These are phyloP conservation scores for Mormyrus iriodes DNA, from an alignment of 2,113 vertebrate species.

Conservation along the genomic window DNA sequence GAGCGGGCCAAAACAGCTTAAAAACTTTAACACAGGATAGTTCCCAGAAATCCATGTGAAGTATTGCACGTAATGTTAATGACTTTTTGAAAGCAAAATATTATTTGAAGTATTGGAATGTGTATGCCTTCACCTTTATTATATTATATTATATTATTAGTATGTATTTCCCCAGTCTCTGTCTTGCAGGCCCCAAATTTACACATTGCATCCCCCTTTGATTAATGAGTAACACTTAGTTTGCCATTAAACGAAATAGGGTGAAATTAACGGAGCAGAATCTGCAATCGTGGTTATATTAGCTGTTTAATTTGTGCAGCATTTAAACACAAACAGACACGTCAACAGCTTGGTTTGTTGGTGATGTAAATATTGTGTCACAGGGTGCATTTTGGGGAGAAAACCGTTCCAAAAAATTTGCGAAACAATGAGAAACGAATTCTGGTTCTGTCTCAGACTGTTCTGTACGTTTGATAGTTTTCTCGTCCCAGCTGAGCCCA, in stretches of 20 bases:
- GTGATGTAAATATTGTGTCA: not conserved
- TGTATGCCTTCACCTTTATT: not conserved
- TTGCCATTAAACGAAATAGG: not conserved
- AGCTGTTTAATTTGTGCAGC: not conserved
- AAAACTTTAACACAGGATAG: not conserved
- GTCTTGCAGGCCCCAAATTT: not conserved
- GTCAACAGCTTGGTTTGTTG: not conserved
- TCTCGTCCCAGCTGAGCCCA: not conserved
- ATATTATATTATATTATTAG: not conserved
- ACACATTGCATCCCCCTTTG: not conserved
- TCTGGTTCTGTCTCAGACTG: not conserved
- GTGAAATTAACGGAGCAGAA: not conserved
- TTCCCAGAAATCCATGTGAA: not conserved
- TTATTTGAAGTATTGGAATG: not conserved
- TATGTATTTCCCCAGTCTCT: not conserved
- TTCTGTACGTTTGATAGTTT: not conserved
- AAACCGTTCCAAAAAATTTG: too few species aligned
- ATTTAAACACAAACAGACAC: not conserved
- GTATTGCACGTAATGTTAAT: not conserved
- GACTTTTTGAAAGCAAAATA: not conserved
- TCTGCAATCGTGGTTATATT: not conserved
- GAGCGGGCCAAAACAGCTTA: not conserved
- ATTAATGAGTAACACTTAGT: not conserved
- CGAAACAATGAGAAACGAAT: too few species aligned
- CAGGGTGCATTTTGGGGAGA: not conserved